Percentiles rank a stretch among this genome's conserved stretches.
phyloP scores from a whole-genome alignment of 2,888 invertebrate genomes.

The Ctena decussata region DNA sequence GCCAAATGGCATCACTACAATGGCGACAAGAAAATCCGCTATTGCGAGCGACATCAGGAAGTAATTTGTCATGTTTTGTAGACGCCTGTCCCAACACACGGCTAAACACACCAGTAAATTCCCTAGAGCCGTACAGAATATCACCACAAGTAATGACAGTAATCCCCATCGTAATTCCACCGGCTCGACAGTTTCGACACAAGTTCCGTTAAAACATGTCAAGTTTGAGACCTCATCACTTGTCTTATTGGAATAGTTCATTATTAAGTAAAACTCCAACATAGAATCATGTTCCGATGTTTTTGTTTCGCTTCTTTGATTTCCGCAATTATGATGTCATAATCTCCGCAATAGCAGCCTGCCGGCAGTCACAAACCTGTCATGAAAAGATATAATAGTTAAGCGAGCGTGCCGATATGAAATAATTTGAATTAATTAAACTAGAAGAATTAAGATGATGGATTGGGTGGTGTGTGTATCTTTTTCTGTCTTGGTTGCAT shows the following conservation, averaged over 20 bases:
- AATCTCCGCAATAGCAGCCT: background rate
- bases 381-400: background rate
- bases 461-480: too few relatives aligned
- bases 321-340: background rate
- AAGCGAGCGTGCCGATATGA: background rate
- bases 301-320: background rate
- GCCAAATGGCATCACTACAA: slow-evolving; percentile 98
- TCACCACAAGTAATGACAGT: slow-evolving; percentile 91
- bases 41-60: slow-evolving; percentile 98
- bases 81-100: slow-evolving; percentile 94
- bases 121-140: slow-evolving; percentile 95
- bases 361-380: background rate
- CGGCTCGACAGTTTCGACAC: background rate
- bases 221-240: slow-evolving; percentile 18
- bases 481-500: too few relatives aligned
- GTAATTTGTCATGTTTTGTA: slow-evolving; percentile 98
- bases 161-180: slow-evolving; percentile 77
- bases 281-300: background rate
- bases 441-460: too few relatives aligned
- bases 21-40: slow-evolving; percentile 96
- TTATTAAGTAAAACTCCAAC: slow-evolving; percentile 18
- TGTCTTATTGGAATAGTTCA: slow-evolving; percentile 15
- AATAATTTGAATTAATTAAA: slow-evolving; percentile 2
- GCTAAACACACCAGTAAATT: slow-evolving; percentile 98
- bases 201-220: slow-evolving; percentile 39